Conservation (phyloP, 2,888 invertebrate species). For the Troides helena region DNA sequence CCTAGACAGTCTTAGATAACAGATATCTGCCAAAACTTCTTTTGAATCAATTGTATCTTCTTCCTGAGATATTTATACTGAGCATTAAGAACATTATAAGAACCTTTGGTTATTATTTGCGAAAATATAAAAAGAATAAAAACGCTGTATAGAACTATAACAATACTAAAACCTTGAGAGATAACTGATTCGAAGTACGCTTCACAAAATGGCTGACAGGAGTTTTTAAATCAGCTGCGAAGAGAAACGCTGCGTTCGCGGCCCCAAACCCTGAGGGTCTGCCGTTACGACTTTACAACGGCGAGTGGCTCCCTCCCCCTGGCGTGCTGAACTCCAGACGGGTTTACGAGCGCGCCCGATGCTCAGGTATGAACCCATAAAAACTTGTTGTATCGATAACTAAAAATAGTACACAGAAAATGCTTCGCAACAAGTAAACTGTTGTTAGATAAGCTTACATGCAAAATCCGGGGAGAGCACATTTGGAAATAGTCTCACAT, state of each 20-base stretch:
- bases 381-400: slow-evolving; percentile 23
- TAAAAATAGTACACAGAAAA: slow-evolving; percentile 11
- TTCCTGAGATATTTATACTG: too few relatives aligned
- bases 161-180: background rate
- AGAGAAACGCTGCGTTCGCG: slow-evolving; percentile 17
- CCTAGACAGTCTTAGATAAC: too few relatives aligned
- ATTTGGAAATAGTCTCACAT: too few relatives aligned
- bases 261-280: slow-evolving; percentile 21
- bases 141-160: background rate
- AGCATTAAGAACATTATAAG: too few relatives aligned
- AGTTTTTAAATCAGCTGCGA: slow-evolving; percentile 7
- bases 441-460: background rate
- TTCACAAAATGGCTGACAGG: slow-evolving; percentile 6
- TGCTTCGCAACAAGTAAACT: slow-evolving; percentile 25
- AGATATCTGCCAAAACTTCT: too few relatives aligned
- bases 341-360: slow-evolving; percentile 32
- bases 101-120: too few relatives aligned
- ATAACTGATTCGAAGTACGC: slow-evolving; percentile 6
- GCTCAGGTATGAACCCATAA: slow-evolving; percentile 27
- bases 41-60: too few relatives aligned
- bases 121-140: background rate
- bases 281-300: slow-evolving; percentile 11
- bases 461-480: too few relatives aligned
- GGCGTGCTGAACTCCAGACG: slow-evolving; percentile 32
- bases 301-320: slow-evolving; percentile 8